A percentile compares a stretch with the other conserved stretches of the same genome.
These are phyloP conservation scores for Calcarius lapponicus DNA, from an alignment of 2,797 vertebrate species.

Conservation along the genomic window DNA sequence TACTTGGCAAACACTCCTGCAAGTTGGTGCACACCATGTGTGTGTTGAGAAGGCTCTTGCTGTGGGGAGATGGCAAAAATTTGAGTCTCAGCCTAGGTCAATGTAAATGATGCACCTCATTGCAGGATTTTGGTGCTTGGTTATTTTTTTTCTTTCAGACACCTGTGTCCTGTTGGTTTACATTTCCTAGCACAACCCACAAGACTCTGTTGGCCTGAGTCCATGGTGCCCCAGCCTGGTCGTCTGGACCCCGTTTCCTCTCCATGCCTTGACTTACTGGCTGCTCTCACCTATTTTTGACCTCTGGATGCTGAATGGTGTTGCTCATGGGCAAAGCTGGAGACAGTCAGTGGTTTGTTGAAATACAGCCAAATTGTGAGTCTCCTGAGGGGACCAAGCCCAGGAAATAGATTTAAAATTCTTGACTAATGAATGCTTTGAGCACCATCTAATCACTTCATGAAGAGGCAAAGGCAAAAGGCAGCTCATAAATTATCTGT, in stretches of 20 bases:
- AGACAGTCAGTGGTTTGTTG: background rate
- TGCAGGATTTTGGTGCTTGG: background rate
- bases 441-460: background rate
- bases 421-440: background rate
- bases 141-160: background rate
- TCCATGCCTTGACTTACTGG: background rate
- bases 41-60: background rate
- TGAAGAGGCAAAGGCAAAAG: background rate
- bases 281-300: background rate
- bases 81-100: background rate
- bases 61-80: background rate
- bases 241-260: background rate
- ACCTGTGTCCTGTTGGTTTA: background rate
- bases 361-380: background rate
- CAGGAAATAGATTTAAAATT: slow-evolving; percentile 7
- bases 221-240: background rate
- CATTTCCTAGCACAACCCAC: background rate
- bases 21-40: background rate
- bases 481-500: background rate
- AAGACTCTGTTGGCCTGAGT: background rate
- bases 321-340: background rate
- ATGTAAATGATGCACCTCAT: background rate
- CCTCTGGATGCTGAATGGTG: background rate
- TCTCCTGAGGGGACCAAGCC: background rate
- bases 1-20: background rate